Percentiles rank a stretch among this genome's conserved stretches.
Evolutionary conservation across 2,113 vertebrate genomes (phyloP).

Genomic region (Egretta garzetta): DNA sequence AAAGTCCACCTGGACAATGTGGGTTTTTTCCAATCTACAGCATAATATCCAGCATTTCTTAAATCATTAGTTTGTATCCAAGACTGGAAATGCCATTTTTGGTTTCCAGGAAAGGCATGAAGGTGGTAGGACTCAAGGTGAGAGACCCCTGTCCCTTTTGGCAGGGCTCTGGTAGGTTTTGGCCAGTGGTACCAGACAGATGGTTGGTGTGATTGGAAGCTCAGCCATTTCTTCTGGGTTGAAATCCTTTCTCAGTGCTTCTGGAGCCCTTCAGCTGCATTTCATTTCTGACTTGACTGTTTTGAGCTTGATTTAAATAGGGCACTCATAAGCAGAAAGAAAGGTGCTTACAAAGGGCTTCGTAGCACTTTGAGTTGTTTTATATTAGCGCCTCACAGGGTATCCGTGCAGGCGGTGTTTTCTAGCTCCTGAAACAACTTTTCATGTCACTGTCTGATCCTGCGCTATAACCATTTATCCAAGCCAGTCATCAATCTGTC

Average conservation of each 20-base stretch:
- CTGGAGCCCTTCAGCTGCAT: neutral
- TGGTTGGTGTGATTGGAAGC: conserved; percentile 27
- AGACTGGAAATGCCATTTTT: neutral
- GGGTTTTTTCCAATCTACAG: neutral
- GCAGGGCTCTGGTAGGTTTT: conserved; percentile 22
- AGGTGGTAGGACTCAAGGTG: neutral
- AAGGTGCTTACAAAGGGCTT: neutral
- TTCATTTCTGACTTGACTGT: neutral
- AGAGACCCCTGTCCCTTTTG: neutral
- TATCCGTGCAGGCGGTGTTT: neutral
- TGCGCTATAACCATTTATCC: neutral
- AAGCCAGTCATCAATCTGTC: neutral
- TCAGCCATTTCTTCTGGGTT: conserved; percentile 1
- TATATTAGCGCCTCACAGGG: neutral
- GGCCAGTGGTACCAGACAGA: conserved; percentile 25
- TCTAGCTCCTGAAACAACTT: neutral
- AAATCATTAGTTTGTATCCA: neutral
- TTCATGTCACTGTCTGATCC: neutral
- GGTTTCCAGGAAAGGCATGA: neutral
- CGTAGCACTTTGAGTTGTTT: fast-evolving
- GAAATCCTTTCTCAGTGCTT: conserved; percentile 19
- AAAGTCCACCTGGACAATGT: neutral
- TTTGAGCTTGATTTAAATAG: neutral
- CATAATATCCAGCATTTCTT: neutral
- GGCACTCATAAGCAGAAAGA: neutral